Evolutionary conservation across 2,888 invertebrate species (phyloP).

Genomic region (Agrotis segetum): DNA sequence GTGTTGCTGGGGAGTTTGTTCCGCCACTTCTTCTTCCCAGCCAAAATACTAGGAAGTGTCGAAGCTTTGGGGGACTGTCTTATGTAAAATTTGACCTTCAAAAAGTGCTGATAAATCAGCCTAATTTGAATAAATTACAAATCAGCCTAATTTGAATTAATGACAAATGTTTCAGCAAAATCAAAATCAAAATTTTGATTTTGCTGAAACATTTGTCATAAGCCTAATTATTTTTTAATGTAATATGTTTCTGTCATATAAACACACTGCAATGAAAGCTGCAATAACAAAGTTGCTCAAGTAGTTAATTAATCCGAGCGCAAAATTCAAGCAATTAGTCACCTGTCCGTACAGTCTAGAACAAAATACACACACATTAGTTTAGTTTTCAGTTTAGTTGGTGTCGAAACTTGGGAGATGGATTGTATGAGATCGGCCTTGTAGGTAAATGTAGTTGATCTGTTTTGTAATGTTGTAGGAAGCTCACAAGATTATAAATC

Average conservation of each 20-base stretch:
- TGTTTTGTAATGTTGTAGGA: slow-evolving; percentile 44
- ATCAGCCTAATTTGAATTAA: too few species aligned
- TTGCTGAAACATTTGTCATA: too few species aligned
- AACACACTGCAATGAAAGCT: slow-evolving; percentile 9
- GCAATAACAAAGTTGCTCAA: slow-evolving; percentile 33
- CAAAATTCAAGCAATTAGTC: slow-evolving; percentile 42
- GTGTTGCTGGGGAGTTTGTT: too few species aligned
- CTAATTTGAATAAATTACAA: too few species aligned
- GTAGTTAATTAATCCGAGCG: slow-evolving; percentile 37
- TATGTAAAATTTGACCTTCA: too few species aligned
- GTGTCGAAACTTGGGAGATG: slow-evolving; percentile 50
- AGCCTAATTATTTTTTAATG: background rate
- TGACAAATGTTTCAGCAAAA: too few species aligned
- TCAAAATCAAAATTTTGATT: too few species aligned
- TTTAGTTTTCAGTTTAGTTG: slow-evolving; percentile 33
- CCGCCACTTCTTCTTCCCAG: too few species aligned
- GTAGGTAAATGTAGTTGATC: slow-evolving; percentile 38
- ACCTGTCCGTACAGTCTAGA: slow-evolving; percentile 41
- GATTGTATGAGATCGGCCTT: slow-evolving; percentile 44
- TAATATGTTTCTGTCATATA: background rate
- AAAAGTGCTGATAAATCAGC: too few species aligned
- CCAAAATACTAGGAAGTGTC: too few species aligned
- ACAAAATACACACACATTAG: slow-evolving; percentile 46
- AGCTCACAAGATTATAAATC: background rate
- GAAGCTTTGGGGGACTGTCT: too few species aligned